phyloP scores from a whole-genome alignment of 2,113 vertebrate species.

The Symphodus melops region DNA sequence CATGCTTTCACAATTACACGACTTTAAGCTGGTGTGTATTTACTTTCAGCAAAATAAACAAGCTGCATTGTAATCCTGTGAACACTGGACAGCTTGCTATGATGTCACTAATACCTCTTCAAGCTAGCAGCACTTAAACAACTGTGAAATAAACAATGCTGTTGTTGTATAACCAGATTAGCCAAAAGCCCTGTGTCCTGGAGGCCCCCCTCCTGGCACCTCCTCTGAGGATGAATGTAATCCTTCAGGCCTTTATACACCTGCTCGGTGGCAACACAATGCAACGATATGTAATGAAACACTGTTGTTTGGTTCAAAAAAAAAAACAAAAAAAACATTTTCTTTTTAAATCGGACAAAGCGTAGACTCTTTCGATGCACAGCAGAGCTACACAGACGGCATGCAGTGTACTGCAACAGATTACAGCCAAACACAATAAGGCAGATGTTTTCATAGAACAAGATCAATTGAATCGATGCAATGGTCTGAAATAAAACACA shows the following conservation, averaged over 20 bases:
- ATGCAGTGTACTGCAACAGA: constrained; percentile 45
- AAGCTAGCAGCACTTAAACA: constrained; percentile 44
- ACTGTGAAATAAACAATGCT: constrained; percentile 59
- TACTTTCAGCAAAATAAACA: constrained; percentile 21
- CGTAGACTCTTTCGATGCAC: neutral
- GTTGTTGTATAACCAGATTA: constrained; percentile 73
- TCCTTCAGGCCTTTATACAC: constrained; percentile 68
- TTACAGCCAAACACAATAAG: constrained; percentile 19
- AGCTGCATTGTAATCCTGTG: constrained; percentile 26
- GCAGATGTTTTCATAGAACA: neutral
- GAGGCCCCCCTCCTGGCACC: constrained; percentile 62
- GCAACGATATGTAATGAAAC: constrained; percentile 41
- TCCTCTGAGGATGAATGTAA: constrained; percentile 63
- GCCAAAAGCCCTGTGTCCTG: constrained; percentile 62
- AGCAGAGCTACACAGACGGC: neutral
- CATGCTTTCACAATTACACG: neutral
- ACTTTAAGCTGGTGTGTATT: constrained; percentile 25
- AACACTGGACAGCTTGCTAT: constrained; percentile 54
- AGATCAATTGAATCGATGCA: constrained; percentile 13
- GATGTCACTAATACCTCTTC: constrained; percentile 67
- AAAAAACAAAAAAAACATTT: too few relatives aligned
- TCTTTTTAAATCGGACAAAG: constrained; percentile 4
- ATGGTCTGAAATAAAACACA: constrained; percentile 28
- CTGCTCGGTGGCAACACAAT: constrained; percentile 54
- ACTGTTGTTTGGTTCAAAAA: neutral